Conservation (phyloP, 2,113 vertebrate genomes). For the Podiceps cristatus region DNA sequence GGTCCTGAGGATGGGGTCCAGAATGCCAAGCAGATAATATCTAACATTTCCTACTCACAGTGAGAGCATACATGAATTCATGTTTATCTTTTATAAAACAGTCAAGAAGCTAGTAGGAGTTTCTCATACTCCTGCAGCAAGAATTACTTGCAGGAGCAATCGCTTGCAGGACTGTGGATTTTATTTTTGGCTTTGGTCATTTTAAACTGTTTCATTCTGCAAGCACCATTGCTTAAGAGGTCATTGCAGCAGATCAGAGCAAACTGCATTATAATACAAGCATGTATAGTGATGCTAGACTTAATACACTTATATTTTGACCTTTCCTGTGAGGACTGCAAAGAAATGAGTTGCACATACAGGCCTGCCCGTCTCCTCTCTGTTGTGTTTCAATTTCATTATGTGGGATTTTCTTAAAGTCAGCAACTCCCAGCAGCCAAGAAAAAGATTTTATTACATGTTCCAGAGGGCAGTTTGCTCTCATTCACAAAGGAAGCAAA, state of each 20-base stretch:
- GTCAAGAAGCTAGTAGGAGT: background rate
- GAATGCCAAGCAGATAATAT: background rate
- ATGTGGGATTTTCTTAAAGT: slow-evolving; percentile 45
- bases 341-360: background rate
- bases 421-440: slow-evolving; percentile 7
- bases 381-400: slow-evolving; percentile 30
- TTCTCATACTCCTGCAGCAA: background rate
- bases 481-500: slow-evolving; percentile 39
- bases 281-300: background rate
- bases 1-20: background rate
- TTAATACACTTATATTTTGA: background rate
- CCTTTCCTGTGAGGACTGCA: background rate
- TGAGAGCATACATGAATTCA: background rate
- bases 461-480: slow-evolving; percentile 8
- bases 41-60: background rate
- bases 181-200: background rate
- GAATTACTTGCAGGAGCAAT: background rate
- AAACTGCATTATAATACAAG: background rate
- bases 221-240: background rate
- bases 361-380: background rate
- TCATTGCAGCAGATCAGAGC: background rate
- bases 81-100: background rate
- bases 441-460: slow-evolving; percentile 19
- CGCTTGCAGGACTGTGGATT: background rate
- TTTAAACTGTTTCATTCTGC: background rate